Conservation (phyloP, 2,797 vertebrate genomes). For the Enteromius mattozi region DNA sequence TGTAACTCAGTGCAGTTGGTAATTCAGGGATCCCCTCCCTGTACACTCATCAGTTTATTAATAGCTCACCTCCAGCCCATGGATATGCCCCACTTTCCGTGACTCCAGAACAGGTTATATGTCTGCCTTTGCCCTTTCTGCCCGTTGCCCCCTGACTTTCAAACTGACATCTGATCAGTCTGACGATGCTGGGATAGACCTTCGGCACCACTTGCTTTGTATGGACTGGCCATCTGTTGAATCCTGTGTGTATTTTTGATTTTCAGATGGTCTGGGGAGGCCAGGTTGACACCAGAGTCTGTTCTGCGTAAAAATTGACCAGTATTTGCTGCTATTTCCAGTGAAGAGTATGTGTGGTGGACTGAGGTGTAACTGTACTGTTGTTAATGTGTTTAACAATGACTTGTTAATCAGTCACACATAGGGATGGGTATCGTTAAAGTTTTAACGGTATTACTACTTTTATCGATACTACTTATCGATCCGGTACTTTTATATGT, state of each 20-base stretch:
- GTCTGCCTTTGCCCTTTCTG: slow-evolving; percentile 30
- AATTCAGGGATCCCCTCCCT: slow-evolving; percentile 54
- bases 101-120: slow-evolving; percentile 21
- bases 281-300: not conserved
- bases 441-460: too few relatives aligned
- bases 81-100: slow-evolving; percentile 33
- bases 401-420: slow-evolving; percentile 11
- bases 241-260: not conserved
- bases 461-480: too few relatives aligned
- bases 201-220: slow-evolving; percentile 7
- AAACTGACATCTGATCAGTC: slow-evolving; percentile 22
- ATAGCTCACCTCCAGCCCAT: slow-evolving; percentile 45
- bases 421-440: too few relatives aligned
- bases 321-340: not conserved
- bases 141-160: not conserved
- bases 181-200: not conserved
- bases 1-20: slow-evolving; percentile 50
- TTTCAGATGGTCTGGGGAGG: not conserved
- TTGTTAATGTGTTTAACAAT: slow-evolving; percentile 22
- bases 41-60: slow-evolving; percentile 50
- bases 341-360: not conserved
- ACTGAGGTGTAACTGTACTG: not conserved
- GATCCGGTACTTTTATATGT: too few relatives aligned
- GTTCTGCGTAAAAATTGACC: not conserved
- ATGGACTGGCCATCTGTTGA: slow-evolving; percentile 16